Conservation (phyloP, 2,888 invertebrate genomes). For the Xanthia togata region DNA sequence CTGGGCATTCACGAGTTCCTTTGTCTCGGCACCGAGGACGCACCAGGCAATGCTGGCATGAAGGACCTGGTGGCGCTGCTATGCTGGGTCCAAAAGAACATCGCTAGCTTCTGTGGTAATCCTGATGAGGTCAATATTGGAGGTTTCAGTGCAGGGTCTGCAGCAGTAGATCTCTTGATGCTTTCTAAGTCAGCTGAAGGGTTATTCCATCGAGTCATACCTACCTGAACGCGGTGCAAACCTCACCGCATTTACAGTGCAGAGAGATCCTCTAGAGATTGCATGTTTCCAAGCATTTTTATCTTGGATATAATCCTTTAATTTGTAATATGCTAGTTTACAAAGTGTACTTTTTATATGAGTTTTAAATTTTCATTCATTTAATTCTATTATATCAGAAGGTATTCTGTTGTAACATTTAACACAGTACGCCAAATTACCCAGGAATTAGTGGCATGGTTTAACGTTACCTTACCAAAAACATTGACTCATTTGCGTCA, state of each 20-base stretch:
- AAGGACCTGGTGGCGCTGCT: not conserved
- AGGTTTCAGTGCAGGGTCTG: slow-evolving; percentile 75
- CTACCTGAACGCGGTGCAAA: slow-evolving; percentile 76
- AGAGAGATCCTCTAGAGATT: slow-evolving; percentile 71
- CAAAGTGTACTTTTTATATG: too few species aligned
- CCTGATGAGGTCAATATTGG: slow-evolving; percentile 75
- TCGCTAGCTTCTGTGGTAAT: slow-evolving; percentile 73
- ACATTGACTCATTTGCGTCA: too few species aligned
- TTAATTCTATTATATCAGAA: too few species aligned
- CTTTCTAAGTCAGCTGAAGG: slow-evolving; percentile 72
- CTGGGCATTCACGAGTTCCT: not conserved
- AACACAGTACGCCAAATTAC: too few species aligned
- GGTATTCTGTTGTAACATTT: too few species aligned
- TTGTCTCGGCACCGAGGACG: not conserved
- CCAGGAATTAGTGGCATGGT: too few species aligned
- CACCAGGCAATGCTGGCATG: not conserved
- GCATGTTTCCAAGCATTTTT: too few species aligned
- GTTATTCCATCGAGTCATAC: slow-evolving; percentile 75
- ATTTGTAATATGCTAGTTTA: too few species aligned
- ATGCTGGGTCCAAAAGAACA: not conserved
- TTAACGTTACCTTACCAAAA: too few species aligned
- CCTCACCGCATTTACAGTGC: slow-evolving; percentile 68
- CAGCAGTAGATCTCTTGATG: slow-evolving; percentile 73
- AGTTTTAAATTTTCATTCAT: too few species aligned
- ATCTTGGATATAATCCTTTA: too few species aligned